Evolutionary conservation across 2,797 vertebrate species (phyloP).

Genomic region (Etheostoma perlongum): DNA sequence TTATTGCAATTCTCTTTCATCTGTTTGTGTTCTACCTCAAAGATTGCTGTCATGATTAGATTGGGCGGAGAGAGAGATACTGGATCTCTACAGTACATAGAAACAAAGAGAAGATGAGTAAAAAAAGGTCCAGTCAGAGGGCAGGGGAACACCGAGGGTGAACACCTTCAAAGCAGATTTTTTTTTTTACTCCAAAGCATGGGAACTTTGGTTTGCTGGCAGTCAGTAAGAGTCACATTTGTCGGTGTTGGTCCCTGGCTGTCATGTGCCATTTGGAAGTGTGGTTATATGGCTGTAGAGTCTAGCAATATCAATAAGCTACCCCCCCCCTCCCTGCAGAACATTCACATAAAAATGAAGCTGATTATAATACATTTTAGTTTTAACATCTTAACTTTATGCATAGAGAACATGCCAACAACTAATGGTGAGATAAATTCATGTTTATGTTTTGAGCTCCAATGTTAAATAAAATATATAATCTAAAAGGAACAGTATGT

Average conservation of each 20-base stretch:
- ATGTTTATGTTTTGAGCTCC: background rate
- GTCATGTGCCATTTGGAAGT: background rate
- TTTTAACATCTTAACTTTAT: background rate
- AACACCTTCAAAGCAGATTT: slow-evolving; percentile 50
- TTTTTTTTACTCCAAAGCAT: slow-evolving; percentile 10
- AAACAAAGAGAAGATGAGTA: slow-evolving; percentile 11
- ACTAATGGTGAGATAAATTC: background rate
- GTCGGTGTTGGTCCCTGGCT: slow-evolving; percentile 10
- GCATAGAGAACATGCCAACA: background rate
- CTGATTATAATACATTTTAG: no score
- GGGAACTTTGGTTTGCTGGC: slow-evolving; percentile 33
- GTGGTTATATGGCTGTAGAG: background rate
- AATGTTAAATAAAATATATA: background rate
- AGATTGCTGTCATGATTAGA: slow-evolving; percentile 47
- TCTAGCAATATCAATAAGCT: background rate
- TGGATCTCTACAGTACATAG: slow-evolving; percentile 19
- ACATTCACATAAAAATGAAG: no score
- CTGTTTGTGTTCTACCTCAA: slow-evolving; percentile 57
- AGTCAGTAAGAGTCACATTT: slow-evolving; percentile 3
- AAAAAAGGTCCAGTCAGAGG: slow-evolving; percentile 31
- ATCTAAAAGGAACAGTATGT: background rate
- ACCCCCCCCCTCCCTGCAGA: no score
- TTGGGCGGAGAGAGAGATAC: slow-evolving; percentile 25
- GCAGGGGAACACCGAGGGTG: slow-evolving; percentile 27
- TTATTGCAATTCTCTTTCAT: slow-evolving; percentile 41